Evolutionary conservation across 1,140 invertebrate genomes (phyloP).

Genomic region (Drosophila bipectinata): DNA sequence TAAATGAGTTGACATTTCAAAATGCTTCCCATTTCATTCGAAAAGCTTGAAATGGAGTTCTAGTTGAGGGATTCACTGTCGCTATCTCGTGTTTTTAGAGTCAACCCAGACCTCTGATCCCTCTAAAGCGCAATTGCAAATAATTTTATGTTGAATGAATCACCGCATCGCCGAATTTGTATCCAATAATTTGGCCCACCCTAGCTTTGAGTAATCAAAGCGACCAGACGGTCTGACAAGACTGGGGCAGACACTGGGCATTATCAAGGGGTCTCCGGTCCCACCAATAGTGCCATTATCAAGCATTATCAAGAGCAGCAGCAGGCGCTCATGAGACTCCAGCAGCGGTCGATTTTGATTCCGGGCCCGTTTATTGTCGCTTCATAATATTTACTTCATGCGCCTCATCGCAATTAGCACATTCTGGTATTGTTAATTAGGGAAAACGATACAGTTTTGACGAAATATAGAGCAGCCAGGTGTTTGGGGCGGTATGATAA

Average conservation of each 20-base stretch:
- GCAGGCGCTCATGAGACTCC: constrained; percentile 63
- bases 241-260: constrained; percentile 35
- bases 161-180: constrained; percentile 6
- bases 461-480: constrained; percentile 63
- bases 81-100: neutral
- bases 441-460: constrained; percentile 68
- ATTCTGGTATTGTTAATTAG: constrained; percentile 74
- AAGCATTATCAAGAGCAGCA: constrained; percentile 67
- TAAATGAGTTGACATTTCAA: neutral
- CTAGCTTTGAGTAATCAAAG: constrained; percentile 42
- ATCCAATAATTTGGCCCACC: constrained; percentile 20
- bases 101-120: constrained; percentile 3
- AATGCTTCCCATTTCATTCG: neutral
- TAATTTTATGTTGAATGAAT: constrained; percentile 12
- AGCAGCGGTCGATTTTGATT: constrained; percentile 12
- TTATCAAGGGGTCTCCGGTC: constrained; percentile 53
- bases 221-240: constrained; percentile 50
- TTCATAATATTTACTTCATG: constrained; percentile 51
- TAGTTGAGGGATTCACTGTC: neutral
- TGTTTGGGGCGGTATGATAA: constrained; percentile 59
- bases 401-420: constrained; percentile 73
- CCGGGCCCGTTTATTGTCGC: constrained; percentile 41
- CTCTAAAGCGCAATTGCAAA: neutral
- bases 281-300: constrained; percentile 48
- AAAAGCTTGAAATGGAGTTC: no score